Evolutionary conservation across 2,888 invertebrate species (phyloP).

Genomic region (Phyllotreta striolata): DNA sequence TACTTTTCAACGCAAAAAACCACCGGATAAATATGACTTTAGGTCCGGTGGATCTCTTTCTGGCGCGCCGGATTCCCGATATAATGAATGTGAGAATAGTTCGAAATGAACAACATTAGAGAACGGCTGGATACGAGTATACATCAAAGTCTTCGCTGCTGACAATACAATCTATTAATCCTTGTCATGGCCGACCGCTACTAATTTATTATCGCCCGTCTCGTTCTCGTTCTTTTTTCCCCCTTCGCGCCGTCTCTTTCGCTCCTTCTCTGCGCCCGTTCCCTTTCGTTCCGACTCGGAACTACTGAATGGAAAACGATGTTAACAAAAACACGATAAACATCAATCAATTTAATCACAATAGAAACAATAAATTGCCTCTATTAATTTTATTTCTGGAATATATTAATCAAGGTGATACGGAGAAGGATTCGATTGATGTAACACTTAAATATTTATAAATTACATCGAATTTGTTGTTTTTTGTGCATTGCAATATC

Average conservation of each 20-base stretch:
- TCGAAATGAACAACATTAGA: conserved; percentile 58
- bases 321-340: conserved; percentile 54
- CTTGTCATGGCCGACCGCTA: conserved; percentile 58
- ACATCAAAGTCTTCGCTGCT: conserved; percentile 60
- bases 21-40: not conserved
- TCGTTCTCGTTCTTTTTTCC: conserved; percentile 36
- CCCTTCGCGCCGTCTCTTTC: conserved; percentile 15
- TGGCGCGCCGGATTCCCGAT: conserved; percentile 44
- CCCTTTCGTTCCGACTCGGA: conserved; percentile 45
- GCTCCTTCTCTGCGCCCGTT: conserved; percentile 29
- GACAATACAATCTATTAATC: conserved; percentile 62
- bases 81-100: conserved; percentile 60
- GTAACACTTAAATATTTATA: no score
- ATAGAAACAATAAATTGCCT: conserved; percentile 51
- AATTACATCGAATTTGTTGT: no score
- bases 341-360: conserved; percentile 57
- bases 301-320: conserved; percentile 55
- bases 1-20: no score
- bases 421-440: not conserved
- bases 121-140: conserved; percentile 53
- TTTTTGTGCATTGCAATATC: no score
- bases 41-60: no score
- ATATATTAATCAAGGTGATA: conserved; percentile 45
- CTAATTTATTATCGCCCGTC: conserved; percentile 59
- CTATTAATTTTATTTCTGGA: conserved; percentile 49